Evolutionary conservation across 2,888 invertebrate genomes (phyloP), one percentile per base, ranked within the genome.

Genomic region (Campoplex nolae): DNA sequence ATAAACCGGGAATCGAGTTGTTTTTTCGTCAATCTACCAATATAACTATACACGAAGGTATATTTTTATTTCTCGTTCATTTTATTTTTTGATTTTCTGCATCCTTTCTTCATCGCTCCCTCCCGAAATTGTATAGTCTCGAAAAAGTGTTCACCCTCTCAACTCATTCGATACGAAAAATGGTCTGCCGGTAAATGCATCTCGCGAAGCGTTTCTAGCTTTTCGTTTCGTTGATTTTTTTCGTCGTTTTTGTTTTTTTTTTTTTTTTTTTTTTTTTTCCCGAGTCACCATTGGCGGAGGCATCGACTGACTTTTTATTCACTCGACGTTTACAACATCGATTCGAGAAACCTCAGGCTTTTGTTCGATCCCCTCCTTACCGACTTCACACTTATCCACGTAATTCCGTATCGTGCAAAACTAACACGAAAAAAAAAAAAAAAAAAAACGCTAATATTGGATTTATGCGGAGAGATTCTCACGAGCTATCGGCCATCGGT

Each of bases 181-280:
- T 73, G 77, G 56, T 62, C 81, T 48, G 28, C 48, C 85, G 73
- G 77, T 68, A 82, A 85, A 85, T 68, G 67, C 82, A 77, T 78
- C 45, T 74, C 73, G 65, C 73, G 70, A 73, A 68, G 58, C 71
- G 86, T 73, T 74, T 75, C 75, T 83, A 74, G 78, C 56, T 79
- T 67, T 76, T 79, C 75, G 56, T 83, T 85, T 48, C 23, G 56
- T 65, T 32, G n/a, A 23, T 83, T 54, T 67, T 62, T 56, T 75
- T 70, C 18, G 23, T 23, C 23, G 23, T 23, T 62, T n/a, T 74
- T 68, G 28, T 38, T 38, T 83, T 54, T 67, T 54, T 56, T 75
- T 70, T 13, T 62, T 28, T 74, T 58, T 38, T 79, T 65, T 70
- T 56, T 51, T 85, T 68, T 28, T 78, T 68, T 56, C 54, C 13